Base-by-base conservation (phyloP, 2,888 invertebrate genomes). In the Syrphus vitripennis region DNA sequence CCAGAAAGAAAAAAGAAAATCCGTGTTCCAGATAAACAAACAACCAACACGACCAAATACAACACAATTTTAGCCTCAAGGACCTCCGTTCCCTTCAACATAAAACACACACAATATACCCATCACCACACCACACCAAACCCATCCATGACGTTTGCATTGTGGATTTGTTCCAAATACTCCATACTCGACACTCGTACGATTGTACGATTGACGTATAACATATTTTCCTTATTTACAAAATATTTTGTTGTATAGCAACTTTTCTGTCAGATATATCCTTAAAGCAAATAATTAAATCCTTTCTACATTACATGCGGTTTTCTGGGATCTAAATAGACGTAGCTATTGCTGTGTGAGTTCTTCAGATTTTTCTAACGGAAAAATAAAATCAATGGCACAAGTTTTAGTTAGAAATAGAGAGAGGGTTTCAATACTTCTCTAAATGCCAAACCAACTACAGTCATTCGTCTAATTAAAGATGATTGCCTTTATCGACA, bases 241-340 rank as follows among this genome's bases (percentile, higher is more conserved):
- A n/a, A n/a, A n/a, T 86, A 78, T 80, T 75, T 83, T 50, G 12
- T 50, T 77, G 76, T 72, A 53, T 40, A 50, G n/a, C 50, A 50
- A 42, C 71, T 72, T n/a, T 34, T 74, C 77, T 74, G 82, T 65
- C 72, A 74, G 82, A 78, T 86, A 80, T 84, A 87, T 87, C 87
- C 65, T 87, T 83, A 79, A 57, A 87, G 83, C 87, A 87, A 87
- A 87, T 87, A 87, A 87, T 87, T 87, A 87, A 87, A 87, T 83
- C 87, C 87, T 87, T 87, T 87, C 61, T n/a, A n/a, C 83, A 79
- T 78, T 87, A 87, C 78, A 78, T 81, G 86, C 50, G 86, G 86
- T 86, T 86, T 75, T 84, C n/a, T 21, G 19, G 74, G 75, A 75
- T 76, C 48, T 16, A 67, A 76, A 76, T 59, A 70, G 59, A 78